Evolutionary conservation across 2,113 vertebrate genomes (phyloP).

Genomic region (Trinectes maculatus): DNA sequence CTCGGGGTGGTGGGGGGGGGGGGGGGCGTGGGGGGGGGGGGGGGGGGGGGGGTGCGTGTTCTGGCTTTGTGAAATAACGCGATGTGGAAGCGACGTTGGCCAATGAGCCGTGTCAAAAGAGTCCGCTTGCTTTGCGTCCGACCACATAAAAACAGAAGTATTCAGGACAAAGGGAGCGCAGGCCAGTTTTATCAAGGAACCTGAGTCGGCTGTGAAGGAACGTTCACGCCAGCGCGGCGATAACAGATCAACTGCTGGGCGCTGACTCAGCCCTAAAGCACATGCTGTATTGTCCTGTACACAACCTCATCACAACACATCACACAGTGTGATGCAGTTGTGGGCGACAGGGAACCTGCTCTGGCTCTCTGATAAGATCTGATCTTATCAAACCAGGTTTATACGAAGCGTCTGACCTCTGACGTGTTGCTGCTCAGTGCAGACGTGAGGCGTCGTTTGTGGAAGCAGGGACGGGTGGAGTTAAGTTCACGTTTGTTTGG

Average conservation of each 20-base stretch:
- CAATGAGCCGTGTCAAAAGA: conserved; percentile 59
- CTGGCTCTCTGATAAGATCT: conserved; percentile 33
- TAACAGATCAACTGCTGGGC: conserved; percentile 6
- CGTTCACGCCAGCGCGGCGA: too few relatives aligned
- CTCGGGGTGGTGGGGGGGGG: too few relatives aligned
- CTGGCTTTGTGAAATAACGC: conserved; percentile 43
- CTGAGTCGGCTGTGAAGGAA: too few relatives aligned
- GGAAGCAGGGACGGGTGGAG: too few relatives aligned
- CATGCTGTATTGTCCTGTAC: neutral
- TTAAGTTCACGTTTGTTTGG: neutral
- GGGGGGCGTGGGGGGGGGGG: neutral
- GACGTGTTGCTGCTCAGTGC: too few relatives aligned
- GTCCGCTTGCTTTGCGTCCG: conserved; percentile 17
- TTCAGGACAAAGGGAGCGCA: conserved; percentile 42
- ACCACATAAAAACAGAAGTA: conserved; percentile 41
- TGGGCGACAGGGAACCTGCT: conserved; percentile 23
- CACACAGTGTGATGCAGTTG: conserved; percentile 5
- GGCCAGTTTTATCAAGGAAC: conserved; percentile 33
- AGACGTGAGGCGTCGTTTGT: too few relatives aligned
- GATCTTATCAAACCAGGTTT: conserved; percentile 13
- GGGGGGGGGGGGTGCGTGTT: neutral
- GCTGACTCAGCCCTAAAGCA: conserved; percentile 18
- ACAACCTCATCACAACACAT: conserved; percentile 14
- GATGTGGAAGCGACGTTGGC: conserved; percentile 46
- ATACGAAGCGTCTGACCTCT: too few relatives aligned